Base-by-base conservation (phyloP, 2,888 invertebrate genomes). In the Andricus quercusramuli region DNA sequence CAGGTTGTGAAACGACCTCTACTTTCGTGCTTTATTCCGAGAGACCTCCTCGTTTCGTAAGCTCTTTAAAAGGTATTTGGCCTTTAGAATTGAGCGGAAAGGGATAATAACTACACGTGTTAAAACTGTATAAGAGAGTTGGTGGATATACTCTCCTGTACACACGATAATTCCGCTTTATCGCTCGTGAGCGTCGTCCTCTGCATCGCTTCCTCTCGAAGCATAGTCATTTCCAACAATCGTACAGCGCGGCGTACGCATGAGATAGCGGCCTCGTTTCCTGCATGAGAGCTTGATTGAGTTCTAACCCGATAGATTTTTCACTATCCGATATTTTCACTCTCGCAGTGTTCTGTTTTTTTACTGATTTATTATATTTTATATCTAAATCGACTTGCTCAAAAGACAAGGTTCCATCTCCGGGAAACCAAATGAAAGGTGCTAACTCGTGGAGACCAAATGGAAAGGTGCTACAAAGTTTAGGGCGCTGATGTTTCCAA, bases 111-210 rank as follows among this genome's bases (percentile, higher is more conserved):
- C 47, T 47, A 20, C 47, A 68, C 44, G 44, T 44, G 67, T 68
- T 25, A 68, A 44, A 25, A 6, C 22, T 44, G 44, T 44, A 22
- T 68, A 44, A 41, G 67, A 25, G 22, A 22, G 44, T 25, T 41
- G 44, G 44, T 68, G 15, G 25, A 44, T 68, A 25, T 44, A 47
- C 51, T 70, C 70, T 29, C 51, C 44, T 17, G 47, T 70, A 51
- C 29, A 70, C 29, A 70, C 29, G 47, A 70, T 70, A 70, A 70
- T 70, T 70, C 44, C 70, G 70, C 22, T 70, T 51, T 70, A 70
- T 29, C 20, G 20, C 44, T 29, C 20, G 29, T 70, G 20, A 70
- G 47, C 70, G 70, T 70, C 37, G 3, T 68, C 29, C 29, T 29
- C 29, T 51, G 29, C 47, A 51, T 70, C 70, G 70, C 70, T 51